Evolutionary conservation across 35 echinoderm and acorn worm species (phyloP), one percentile per base, ranked within the genome.

Genomic region (Heliocidaris erythrogramma): DNA sequence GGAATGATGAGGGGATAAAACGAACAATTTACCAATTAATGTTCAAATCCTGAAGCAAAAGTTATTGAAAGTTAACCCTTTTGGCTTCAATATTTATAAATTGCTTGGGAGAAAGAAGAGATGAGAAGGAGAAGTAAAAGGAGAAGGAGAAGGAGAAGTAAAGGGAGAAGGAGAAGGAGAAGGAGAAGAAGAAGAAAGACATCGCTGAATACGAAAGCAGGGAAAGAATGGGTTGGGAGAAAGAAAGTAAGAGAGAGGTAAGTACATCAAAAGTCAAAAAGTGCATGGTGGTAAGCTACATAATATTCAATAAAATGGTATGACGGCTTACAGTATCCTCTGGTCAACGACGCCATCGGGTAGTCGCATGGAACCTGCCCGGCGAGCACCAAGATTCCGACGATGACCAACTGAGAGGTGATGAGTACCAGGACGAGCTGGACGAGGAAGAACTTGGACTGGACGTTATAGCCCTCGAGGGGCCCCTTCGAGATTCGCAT

Each of bases 371-470:
- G 97, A 59, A 99, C 97, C 78, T 87, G 86, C 14, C 94, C 96
- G 13, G 95, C 17, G 2, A 84, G 50, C 7, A 85, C 95, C 1
- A 97, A 49, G 8, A 97, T 49, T 5, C 94, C 94, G 42, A 99
- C 59, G 12, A 99, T 49, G 5, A 97, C 93, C 9, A 95, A 90
- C 92, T 99, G 98, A 21, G 86, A 60, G 30, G 95, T 97, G 61
- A 96, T 94, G 31, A 97, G 59, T 17, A 99, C 97, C 90, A 99
- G 86, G 30, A 95, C 94, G 18, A 97, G 71, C 95, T 99, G 97
- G 21, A 99, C 88, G 31, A 95, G 86, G 56, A 97, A 94, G 88
- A 99, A 99, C 96, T 99, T 99, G 61, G 97, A 94, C 13, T 94
- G 95, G 47, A 99, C 96, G 30, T 91, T 50, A 92, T 94, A 97